Evolutionary conservation across 1,140 invertebrate genomes (phyloP).

Genomic region (Catajapyx aquilonaris): DNA sequence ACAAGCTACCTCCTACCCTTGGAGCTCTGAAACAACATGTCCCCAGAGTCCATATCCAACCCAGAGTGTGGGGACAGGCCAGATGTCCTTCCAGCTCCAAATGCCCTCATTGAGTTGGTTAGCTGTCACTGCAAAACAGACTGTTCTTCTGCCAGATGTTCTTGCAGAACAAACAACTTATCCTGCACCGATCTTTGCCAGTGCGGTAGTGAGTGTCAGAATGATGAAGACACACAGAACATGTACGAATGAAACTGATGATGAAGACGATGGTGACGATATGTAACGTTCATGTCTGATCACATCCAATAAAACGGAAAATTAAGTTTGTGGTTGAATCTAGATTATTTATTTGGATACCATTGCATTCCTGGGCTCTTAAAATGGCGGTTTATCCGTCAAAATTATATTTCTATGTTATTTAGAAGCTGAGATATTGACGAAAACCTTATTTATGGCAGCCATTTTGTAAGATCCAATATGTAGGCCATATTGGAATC

Average conservation of each 20-base stretch:
- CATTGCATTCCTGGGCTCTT: too few species aligned
- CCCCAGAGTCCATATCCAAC: constrained; percentile 6
- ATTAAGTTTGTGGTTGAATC: too few species aligned
- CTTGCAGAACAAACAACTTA: constrained; percentile 9
- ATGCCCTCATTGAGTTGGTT: constrained; percentile 10
- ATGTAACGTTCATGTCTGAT: too few species aligned
- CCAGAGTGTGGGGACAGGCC: constrained; percentile 8
- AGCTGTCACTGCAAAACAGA: constrained; percentile 10
- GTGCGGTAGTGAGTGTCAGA: constrained; percentile 6
- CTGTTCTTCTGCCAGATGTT: constrained; percentile 9
- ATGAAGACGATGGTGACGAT: constrained; percentile 7
- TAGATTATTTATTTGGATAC: too few species aligned
- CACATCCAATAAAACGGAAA: too few species aligned
- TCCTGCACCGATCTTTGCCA: constrained; percentile 8
- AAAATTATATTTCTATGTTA: too few species aligned
- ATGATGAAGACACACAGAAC: constrained; percentile 5
- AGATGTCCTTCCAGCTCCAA: constrained; percentile 7
- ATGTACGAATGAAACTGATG: constrained; percentile 7
- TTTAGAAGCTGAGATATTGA: too few species aligned
- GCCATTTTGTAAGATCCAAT: too few species aligned
- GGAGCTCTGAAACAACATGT: constrained; percentile 7
- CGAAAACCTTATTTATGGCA: too few species aligned
- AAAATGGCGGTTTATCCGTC: too few species aligned
- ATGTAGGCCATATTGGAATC: too few species aligned
- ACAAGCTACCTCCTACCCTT: constrained; percentile 10